Conservation (phyloP, 2,888 invertebrate species). For the Dynastes tityus region DNA sequence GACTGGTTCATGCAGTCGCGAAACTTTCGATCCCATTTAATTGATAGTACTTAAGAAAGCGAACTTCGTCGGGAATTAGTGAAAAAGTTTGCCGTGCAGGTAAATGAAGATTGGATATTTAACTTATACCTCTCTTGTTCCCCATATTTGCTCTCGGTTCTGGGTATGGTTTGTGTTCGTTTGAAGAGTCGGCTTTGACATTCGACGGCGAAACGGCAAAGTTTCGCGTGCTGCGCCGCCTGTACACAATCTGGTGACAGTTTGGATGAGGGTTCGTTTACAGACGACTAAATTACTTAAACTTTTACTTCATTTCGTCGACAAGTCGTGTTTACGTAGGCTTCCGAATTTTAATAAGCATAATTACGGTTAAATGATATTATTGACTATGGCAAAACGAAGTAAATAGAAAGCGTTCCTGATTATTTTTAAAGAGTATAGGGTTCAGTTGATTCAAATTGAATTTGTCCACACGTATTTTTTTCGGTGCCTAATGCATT, state of each 20-base stretch:
- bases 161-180: neutral
- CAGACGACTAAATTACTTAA: conserved; percentile 18
- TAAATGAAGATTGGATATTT: conserved; percentile 47
- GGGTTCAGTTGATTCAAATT: too few species aligned
- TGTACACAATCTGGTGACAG: conserved; percentile 25
- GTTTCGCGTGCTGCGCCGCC: neutral
- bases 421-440: too few species aligned
- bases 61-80: conserved; percentile 40
- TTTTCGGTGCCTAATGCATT: too few species aligned
- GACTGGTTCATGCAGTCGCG: neutral
- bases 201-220: neutral
- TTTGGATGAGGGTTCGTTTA: conserved; percentile 35
- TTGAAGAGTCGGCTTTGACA: conserved; percentile 1
- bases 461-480: too few species aligned
- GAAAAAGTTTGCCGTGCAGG: conserved; percentile 42
- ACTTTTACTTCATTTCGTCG: conserved; percentile 24
- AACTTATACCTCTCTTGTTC: conserved; percentile 44
- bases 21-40: conserved; percentile 48
- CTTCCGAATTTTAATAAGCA: conserved; percentile 7
- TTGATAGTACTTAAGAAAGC: conserved; percentile 44
- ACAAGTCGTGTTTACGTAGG: conserved; percentile 20
- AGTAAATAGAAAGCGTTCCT: too few species aligned
- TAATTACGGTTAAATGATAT: too few species aligned
- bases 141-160: conserved; percentile 34
- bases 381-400: too few species aligned